Base-by-base conservation (phyloP, 2,113 vertebrate species). In the Cromileptes altivelis region DNA sequence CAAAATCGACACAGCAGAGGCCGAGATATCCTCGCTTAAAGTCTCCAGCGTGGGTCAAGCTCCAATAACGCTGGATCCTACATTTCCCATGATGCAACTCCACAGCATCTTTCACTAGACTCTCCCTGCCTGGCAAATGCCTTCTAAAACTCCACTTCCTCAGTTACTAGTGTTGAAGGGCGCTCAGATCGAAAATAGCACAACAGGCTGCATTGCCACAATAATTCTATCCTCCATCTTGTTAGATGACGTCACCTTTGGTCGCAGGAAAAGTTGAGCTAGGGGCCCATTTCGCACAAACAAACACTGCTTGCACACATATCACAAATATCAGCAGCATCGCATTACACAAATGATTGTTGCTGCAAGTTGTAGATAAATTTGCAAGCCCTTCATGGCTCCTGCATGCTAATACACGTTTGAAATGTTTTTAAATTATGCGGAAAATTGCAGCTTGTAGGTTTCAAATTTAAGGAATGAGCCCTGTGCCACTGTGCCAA, bases 31-130 rank as follows among this genome's bases (percentile, higher is more conserved):
- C 58, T 1, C 23, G 69, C 47, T 19, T 23, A 8, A 55, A 40
- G 82, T 69, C n/a, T 6, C 9, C 0, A 3, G 18, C 18, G 5
- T 30, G 60, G 75, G 62, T 45, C 65, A 37, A 27, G 49, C 30
- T 47, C 47, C 63, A 40, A 53, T 33, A 27, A 49, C 1, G 18
- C 27, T 53, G 42, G 19, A 47, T 47, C 49, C 42, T 19, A 68
- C 69, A 68, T 42, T 82, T 86, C 73, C 67, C 57, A 79, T 62
- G 42, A 80, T 82, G 81, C 70, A 73, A 61, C 81, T n/a, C 4
- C 18, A 61, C 15, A n/a, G 57, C 27, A 3, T 10, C 49, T 52
- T 69, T 55, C 33, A 37, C 55, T 63, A 30, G n/a, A 37, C 6
- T 10, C 12, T 49, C 12, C 23, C 53, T 50, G 30, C 6, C 77